phyloP scores from a whole-genome alignment of 2,888 invertebrate species.

The Drosophila mimetica region DNA sequence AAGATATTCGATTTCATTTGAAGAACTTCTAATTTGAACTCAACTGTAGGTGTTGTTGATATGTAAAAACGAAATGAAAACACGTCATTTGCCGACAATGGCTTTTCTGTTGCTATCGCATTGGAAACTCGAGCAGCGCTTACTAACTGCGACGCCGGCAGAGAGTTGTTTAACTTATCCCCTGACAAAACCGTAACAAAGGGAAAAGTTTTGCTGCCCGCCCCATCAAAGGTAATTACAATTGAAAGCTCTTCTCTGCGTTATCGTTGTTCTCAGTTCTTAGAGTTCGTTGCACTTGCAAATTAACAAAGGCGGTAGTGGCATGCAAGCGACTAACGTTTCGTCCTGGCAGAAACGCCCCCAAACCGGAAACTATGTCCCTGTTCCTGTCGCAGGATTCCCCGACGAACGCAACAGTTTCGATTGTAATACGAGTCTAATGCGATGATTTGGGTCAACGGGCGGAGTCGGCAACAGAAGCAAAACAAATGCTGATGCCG shows the following conservation, averaged over 20 bases:
- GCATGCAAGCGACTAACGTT: conserved; percentile 30
- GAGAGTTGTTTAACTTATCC: conserved; percentile 63
- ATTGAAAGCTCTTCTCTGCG: conserved; percentile 36
- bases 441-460: conserved; percentile 38
- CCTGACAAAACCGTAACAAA: conserved; percentile 70
- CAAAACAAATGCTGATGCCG: conserved; percentile 16
- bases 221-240: conserved; percentile 67
- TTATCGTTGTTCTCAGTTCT: conserved; percentile 59
- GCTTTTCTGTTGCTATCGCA: conserved; percentile 64
- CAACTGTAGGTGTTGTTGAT: conserved; percentile 21
- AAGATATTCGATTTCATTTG: background rate
- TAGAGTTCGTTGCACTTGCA: conserved; percentile 72
- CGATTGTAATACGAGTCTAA: conserved; percentile 41
- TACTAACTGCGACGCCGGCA: conserved; percentile 14
- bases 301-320: conserved; percentile 61
- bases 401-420: conserved; percentile 38
- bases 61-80: conserved; percentile 38
- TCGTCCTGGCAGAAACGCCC: conserved; percentile 35
- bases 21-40: too few species aligned
- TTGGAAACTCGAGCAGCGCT: conserved; percentile 56
- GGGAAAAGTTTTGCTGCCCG: conserved; percentile 39
- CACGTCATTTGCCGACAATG: conserved; percentile 65
- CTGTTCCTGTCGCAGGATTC: conserved; percentile 8
- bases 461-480: conserved; percentile 30
- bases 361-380: conserved; percentile 18